Conservation (phyloP, 2,113 vertebrate species). For the Austrofundulus limnaeus region DNA sequence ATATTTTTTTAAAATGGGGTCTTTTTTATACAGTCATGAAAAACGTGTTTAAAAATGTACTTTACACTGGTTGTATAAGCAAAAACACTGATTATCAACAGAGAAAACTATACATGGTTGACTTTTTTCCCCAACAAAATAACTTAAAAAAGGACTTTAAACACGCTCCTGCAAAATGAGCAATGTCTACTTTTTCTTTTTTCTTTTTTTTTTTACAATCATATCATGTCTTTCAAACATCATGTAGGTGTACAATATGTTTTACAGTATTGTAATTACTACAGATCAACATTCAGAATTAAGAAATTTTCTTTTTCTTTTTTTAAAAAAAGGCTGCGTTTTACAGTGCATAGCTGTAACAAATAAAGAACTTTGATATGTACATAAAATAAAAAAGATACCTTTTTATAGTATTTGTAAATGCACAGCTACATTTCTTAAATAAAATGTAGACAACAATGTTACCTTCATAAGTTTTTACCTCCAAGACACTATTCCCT, state of each 20-base stretch:
- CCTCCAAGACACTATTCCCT: slow-evolving; percentile 78
- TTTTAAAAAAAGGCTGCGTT: slow-evolving; percentile 95
- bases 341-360: slow-evolving; percentile 99
- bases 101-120: slow-evolving; percentile 81
- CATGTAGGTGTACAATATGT: slow-evolving; percentile 91
- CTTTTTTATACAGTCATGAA: slow-evolving; percentile 75
- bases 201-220: slow-evolving; percentile 85
- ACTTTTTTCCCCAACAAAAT: slow-evolving; percentile 59
- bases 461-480: slow-evolving; percentile 81
- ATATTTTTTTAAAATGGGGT: slow-evolving; percentile 72
- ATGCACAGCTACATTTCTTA: slow-evolving; percentile 88
- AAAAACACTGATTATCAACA: slow-evolving; percentile 78
- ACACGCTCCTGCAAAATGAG: slow-evolving; percentile 74
- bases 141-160: slow-evolving; percentile 75
- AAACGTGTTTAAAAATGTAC: slow-evolving; percentile 78
- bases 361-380: slow-evolving; percentile 96
- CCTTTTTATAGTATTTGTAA: slow-evolving; percentile 90
- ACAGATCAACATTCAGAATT: slow-evolving; percentile 96
- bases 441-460: slow-evolving; percentile 87
- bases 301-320: slow-evolving; percentile 90
- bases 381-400: slow-evolving; percentile 99
- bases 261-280: slow-evolving; percentile 88
- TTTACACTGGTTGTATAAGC: slow-evolving; percentile 70
- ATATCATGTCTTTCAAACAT: slow-evolving; percentile 93
- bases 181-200: slow-evolving; percentile 58